Evolutionary conservation across 2,888 invertebrate species (phyloP).

Genomic region (Alitta virens): DNA sequence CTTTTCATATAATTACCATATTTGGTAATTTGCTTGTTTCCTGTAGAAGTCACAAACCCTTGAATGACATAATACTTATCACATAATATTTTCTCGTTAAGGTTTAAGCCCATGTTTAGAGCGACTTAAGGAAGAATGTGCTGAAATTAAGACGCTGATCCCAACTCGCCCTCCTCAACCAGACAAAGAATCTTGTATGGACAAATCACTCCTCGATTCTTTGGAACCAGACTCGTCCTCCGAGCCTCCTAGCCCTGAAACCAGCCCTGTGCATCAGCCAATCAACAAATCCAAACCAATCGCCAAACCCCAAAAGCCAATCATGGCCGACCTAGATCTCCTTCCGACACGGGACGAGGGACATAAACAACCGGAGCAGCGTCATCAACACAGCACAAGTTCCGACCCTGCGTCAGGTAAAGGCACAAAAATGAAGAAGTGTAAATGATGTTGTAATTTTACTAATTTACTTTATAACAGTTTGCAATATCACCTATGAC

Average conservation of each 20-base stretch:
- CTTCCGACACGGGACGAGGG: constrained; percentile 23
- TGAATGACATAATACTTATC: too few relatives aligned
- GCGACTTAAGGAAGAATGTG: constrained; percentile 46
- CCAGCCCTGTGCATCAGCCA: too few relatives aligned
- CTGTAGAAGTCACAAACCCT: too few relatives aligned
- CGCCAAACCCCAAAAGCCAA: background rate
- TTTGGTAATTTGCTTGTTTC: background rate
- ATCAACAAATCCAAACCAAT: too few relatives aligned
- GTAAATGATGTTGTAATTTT: too few relatives aligned
- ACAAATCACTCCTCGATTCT: background rate
- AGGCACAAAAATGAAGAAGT: too few relatives aligned
- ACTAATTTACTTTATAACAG: too few relatives aligned
- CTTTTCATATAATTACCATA: background rate
- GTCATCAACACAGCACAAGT: too few relatives aligned
- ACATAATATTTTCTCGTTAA: background rate
- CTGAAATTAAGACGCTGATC: constrained; percentile 46
- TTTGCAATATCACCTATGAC: too few relatives aligned
- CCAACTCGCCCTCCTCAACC: constrained; percentile 32
- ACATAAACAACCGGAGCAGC: background rate
- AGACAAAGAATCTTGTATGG: background rate
- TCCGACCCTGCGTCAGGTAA: too few relatives aligned
- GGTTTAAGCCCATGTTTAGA: constrained; percentile 30
- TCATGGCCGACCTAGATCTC: constrained; percentile 20
- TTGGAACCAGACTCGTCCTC: too few relatives aligned
- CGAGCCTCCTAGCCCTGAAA: too few relatives aligned